These are phyloP conservation scores for Solea senegalensis DNA, from an alignment of 2,113 vertebrate species.

Conservation along the genomic window DNA sequence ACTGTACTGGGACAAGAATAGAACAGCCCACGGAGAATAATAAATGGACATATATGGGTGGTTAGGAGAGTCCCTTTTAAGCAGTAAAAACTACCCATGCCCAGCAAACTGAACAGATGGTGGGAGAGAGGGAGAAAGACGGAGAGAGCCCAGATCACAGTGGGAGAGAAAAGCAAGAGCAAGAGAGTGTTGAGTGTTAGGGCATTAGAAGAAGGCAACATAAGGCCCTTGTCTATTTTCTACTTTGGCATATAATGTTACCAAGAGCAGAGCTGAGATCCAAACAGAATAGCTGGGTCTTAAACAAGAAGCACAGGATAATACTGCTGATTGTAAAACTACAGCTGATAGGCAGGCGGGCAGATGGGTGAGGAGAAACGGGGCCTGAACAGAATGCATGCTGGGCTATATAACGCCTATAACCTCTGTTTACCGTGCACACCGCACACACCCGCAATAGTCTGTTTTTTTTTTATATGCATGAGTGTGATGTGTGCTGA, in stretches of 20 bases:
- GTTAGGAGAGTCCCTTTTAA: constrained; percentile 78
- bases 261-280: constrained; percentile 42
- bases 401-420: constrained; percentile 49
- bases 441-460: constrained; percentile 18
- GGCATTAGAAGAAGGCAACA: constrained; percentile 63
- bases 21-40: constrained; percentile 68
- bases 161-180: constrained; percentile 55
- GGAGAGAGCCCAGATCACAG: constrained; percentile 74
- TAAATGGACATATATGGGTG: constrained; percentile 80
- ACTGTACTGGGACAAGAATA: constrained; percentile 76
- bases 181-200: constrained; percentile 45
- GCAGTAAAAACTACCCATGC: constrained; percentile 73
- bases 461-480: constrained; percentile 18
- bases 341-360: constrained; percentile 37
- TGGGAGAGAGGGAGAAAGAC: constrained; percentile 61
- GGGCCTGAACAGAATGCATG: constrained; percentile 58
- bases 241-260: constrained; percentile 49
- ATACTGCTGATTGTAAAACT: constrained; percentile 56
- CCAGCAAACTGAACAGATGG: constrained; percentile 81
- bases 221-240: constrained; percentile 50
- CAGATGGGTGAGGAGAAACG: constrained; percentile 59
- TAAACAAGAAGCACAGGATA: constrained; percentile 49
- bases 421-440: constrained; percentile 63
- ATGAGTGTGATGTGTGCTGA: constrained; percentile 52
- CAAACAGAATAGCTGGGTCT: constrained; percentile 40